Conservation (phyloP, 2,113 vertebrate species). For the Misgurnus mizolepis region DNA sequence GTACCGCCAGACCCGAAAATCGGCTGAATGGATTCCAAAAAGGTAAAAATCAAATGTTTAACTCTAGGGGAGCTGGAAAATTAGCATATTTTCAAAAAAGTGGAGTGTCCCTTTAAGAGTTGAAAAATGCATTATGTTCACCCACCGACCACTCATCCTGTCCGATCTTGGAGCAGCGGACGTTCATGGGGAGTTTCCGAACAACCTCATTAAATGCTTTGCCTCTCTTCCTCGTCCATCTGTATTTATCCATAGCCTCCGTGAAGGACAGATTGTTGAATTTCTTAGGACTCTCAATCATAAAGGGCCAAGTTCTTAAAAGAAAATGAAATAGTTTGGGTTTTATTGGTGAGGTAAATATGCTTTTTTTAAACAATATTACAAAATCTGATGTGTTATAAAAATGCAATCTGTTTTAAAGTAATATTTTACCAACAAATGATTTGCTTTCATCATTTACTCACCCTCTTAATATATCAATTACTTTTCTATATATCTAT, state of each 20-base stretch:
- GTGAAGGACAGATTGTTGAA: constrained; percentile 87
- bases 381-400: no score
- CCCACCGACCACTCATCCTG: constrained; percentile 86
- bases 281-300: constrained; percentile 87
- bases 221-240: constrained; percentile 82
- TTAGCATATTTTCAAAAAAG: no score
- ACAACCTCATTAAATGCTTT: constrained; percentile 82
- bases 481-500: no score
- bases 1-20: no score
- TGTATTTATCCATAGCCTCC: constrained; percentile 88
- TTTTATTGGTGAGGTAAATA: neutral
- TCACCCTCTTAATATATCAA: no score
- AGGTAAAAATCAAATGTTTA: no score
- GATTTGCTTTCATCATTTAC: no score
- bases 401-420: no score
- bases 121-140: neutral
- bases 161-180: constrained; percentile 84
- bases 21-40: no score
- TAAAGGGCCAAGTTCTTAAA: constrained; percentile 80
- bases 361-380: neutral
- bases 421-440: no score
- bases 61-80: no score
- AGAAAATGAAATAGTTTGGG: neutral
- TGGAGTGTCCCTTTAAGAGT: no score
- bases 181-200: constrained; percentile 78